phyloP scores from a whole-genome alignment of 1,140 invertebrate species.

The Drosophila triauraria region DNA sequence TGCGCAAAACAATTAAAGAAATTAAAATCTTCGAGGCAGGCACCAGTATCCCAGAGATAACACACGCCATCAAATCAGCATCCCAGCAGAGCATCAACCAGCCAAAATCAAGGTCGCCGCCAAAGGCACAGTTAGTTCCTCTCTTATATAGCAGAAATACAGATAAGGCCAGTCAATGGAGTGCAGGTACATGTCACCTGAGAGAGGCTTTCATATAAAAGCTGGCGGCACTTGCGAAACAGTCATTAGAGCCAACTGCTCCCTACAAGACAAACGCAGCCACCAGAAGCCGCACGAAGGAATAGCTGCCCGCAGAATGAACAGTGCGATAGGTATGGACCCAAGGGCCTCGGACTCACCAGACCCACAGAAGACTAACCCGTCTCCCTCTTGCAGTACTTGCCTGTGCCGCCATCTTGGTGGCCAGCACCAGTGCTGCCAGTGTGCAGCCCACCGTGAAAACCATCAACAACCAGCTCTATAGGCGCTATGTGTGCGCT shows the following conservation, averaged over 20 bases:
- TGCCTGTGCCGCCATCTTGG: slow-evolving; percentile 55
- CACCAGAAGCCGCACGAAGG: slow-evolving; percentile 25
- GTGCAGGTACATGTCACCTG: slow-evolving; percentile 24
- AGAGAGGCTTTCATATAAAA: slow-evolving; percentile 60
- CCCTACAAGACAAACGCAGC: slow-evolving; percentile 34
- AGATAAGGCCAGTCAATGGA: slow-evolving; percentile 41
- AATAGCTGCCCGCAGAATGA: slow-evolving; percentile 62
- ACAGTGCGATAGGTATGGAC: slow-evolving; percentile 53
- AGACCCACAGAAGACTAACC: slow-evolving; percentile 33
- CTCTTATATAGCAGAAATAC: slow-evolving; percentile 6
- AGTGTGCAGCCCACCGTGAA: slow-evolving; percentile 43
- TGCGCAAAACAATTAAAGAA: slow-evolving; percentile 61
- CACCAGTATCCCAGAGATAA: slow-evolving; percentile 24
- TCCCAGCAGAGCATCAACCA: not conserved
- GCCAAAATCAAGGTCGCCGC: slow-evolving; percentile 27
- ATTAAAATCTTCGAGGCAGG: slow-evolving; percentile 44
- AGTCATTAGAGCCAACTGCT: slow-evolving; percentile 57
- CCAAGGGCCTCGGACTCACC: not conserved
- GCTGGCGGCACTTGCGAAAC: slow-evolving; percentile 28
- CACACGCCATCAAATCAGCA: slow-evolving; percentile 42
- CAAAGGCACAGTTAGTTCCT: slow-evolving; percentile 1
- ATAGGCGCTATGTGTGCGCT: slow-evolving; percentile 63
- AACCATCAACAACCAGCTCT: slow-evolving; percentile 64
- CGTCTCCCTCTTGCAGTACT: slow-evolving; percentile 40
- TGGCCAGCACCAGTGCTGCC: slow-evolving; percentile 47